Evolutionary conservation across 2,113 vertebrate genomes (phyloP), one percentile per base, ranked within the genome.

Genomic region (Xenus cinereus): DNA sequence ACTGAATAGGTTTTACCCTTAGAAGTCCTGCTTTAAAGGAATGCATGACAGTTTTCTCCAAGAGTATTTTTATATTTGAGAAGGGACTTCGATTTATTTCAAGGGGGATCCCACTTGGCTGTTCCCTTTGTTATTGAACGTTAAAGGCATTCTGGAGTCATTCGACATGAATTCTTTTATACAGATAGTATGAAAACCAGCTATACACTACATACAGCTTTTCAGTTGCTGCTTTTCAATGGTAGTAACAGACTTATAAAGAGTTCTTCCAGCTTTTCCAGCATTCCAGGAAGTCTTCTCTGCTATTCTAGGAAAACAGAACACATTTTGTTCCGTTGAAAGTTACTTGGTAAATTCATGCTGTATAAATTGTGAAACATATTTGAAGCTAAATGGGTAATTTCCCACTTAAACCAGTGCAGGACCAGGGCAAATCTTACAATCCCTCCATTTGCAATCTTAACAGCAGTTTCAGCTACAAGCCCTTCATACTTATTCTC

Each of bases 301-400:
- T 93, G 69, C 81, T 82, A n/a, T 93, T 95, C 90, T 51, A 95
- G 74, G 86, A 91, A 95, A 95, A 88, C n/a, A 91, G 53, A 94
- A 77, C n/a, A 82, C 27, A 67, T 78, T 59, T 91, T 68, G 20
- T 93, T 95, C 82, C 5, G 1, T 41, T 77, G 37, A 82, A 51
- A 91, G 69, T 39, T 81, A 62, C 77, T 87, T 57, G 35, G 30
- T 94, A 87, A 73, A 8, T 71, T 79, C 66, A 83, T 69, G 27
- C 32, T 69, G 64, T 60, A 66, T 53, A 83, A 91, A 75, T 74
- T 74, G 60, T 85, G 79, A 88, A 91, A 93, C 10, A 12, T 26
- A 48, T 68, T 91, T 82, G 43, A 82, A 85, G 37, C 74, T 78
- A 74, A 82, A 91, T 69, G 45, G n/a, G 15, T 69, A 69, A 64